phyloP scores from a whole-genome alignment of 2,797 vertebrate genomes.

The Philypnodon macrostomus region DNA sequence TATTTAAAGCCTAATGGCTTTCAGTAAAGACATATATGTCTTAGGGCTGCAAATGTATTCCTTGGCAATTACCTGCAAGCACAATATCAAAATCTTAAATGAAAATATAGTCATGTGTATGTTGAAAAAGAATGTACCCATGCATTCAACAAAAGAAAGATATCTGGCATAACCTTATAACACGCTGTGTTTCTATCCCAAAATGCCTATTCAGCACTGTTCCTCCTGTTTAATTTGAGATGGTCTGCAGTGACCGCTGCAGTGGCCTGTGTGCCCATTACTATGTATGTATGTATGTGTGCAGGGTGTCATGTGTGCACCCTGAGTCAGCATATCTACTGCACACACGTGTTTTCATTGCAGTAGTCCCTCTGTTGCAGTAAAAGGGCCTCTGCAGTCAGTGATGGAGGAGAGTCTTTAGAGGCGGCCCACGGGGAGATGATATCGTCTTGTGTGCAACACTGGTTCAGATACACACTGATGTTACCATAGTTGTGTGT shows the following conservation, averaged over 20 bases:
- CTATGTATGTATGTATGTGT: slow-evolving; percentile 15
- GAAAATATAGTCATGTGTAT: no score
- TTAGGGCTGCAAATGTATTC: no score
- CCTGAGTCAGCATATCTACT: slow-evolving; percentile 50
- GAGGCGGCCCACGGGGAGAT: slow-evolving; percentile 54
- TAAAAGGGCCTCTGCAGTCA: slow-evolving; percentile 62
- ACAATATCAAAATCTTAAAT: no score
- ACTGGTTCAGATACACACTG: slow-evolving; percentile 21
- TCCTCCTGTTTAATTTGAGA: slow-evolving; percentile 40
- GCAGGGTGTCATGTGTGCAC: slow-evolving; percentile 18
- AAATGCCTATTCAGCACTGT: slow-evolving; percentile 49
- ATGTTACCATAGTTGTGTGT: slow-evolving; percentile 57
- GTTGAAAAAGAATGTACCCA: no score
- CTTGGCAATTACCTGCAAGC: no score
- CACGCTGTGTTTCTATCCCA: slow-evolving; percentile 27
- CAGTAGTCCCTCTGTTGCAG: slow-evolving; percentile 49
- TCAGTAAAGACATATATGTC: no score
- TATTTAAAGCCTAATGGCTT: no score
- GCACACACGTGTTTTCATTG: slow-evolving; percentile 37
- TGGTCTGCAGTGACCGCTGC: slow-evolving; percentile 54
- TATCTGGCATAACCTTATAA: slow-evolving; percentile 8
- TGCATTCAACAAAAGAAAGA: slow-evolving; percentile 20
- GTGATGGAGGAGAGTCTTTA: slow-evolving; percentile 74
- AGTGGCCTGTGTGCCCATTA: slow-evolving; percentile 22
- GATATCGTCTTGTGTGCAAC: slow-evolving; percentile 40